Evolutionary conservation across 2,797 vertebrate species (phyloP).

Genomic region (Molossus alvarezi): DNA sequence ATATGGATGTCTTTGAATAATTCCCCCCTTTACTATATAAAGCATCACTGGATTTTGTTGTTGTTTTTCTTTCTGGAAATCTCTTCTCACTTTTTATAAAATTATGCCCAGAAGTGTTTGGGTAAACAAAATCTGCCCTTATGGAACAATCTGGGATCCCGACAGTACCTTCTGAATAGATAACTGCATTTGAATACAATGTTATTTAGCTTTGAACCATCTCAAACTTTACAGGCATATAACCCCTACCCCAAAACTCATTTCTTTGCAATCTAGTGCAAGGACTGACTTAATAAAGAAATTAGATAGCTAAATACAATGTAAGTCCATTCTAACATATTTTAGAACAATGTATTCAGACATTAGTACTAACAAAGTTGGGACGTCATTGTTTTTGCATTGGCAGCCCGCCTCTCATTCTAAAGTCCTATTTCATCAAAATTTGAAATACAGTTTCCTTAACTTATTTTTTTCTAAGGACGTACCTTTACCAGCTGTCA

Average conservation of each 20-base stretch:
- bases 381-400: not conserved
- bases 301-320: slow-evolving; percentile 26
- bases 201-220: slow-evolving; percentile 32
- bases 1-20: not conserved
- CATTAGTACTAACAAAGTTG: not conserved
- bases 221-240: slow-evolving; percentile 12
- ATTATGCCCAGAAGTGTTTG: not conserved
- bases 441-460: not conserved
- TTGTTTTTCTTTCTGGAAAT: slow-evolving; percentile 44
- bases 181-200: slow-evolving; percentile 25
- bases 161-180: not conserved
- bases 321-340: not conserved
- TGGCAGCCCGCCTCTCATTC: not conserved
- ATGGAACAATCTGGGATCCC: slow-evolving; percentile 34
- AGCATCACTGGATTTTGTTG: slow-evolving; percentile 14
- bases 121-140: not conserved
- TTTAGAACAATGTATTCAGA: slow-evolving; percentile 3
- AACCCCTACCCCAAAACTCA: not conserved
- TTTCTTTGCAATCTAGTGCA: slow-evolving; percentile 30
- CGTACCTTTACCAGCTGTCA: not conserved
- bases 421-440: not conserved
- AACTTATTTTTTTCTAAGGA: slow-evolving; percentile 2
- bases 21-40: slow-evolving; percentile 14
- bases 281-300: not conserved
- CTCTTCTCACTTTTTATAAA: slow-evolving; percentile 12